These are phyloP conservation scores for Sorex maritimensis DNA, from an alignment of 2,797 vertebrate genomes.

Conservation along the genomic window DNA sequence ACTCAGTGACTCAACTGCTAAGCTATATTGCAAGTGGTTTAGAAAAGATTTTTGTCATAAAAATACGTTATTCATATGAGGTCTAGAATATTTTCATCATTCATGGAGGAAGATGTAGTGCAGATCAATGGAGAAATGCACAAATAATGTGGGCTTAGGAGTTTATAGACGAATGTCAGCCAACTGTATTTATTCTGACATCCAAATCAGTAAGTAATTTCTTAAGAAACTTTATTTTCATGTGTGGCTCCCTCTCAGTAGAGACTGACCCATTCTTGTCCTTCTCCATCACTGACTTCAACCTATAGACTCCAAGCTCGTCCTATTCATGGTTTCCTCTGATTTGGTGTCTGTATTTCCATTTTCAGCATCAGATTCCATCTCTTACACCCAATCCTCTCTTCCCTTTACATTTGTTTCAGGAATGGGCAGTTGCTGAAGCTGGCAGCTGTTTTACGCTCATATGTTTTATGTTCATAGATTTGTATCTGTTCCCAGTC, in stretches of 20 bases:
- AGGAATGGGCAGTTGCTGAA: neutral
- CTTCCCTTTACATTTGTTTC: neutral
- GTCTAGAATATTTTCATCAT: neutral
- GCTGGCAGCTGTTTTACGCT: too few species aligned
- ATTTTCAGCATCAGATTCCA: neutral
- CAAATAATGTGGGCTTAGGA: neutral
- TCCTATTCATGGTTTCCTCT: neutral
- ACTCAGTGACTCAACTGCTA: neutral
- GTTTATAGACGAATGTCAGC: neutral
- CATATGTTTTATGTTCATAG: neutral
- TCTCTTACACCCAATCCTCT: neutral
- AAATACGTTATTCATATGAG: neutral
- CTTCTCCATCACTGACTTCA: neutral
- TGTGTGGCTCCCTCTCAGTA: neutral
- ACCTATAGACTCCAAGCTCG: neutral
- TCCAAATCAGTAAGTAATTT: rapidly evolving
- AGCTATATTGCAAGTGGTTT: neutral
- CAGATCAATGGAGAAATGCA: neutral
- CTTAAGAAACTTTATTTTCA: neutral
- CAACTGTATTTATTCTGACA: neutral
- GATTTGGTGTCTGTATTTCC: rapidly evolving
- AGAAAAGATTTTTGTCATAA: neutral
- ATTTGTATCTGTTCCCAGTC: neutral
- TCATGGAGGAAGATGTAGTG: neutral
- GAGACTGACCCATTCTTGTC: neutral